A percentile compares a stretch with the other conserved stretches of the same genome.
These are phyloP conservation scores for Pogoniulus pusillus DNA, from an alignment of 2,797 vertebrate species.

Conservation along the genomic window DNA sequence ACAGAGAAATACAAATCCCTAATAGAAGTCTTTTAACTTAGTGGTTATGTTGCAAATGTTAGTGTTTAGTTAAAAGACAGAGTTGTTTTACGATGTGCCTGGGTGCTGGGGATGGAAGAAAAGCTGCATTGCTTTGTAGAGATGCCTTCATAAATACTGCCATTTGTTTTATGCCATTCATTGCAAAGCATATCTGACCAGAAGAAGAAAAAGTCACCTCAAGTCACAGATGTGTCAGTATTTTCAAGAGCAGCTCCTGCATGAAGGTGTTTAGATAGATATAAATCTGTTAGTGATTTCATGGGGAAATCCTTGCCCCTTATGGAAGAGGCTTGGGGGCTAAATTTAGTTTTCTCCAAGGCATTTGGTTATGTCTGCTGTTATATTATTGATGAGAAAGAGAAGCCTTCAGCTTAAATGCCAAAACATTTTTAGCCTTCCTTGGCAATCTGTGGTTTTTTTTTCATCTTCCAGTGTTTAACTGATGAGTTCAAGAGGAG, in stretches of 20 bases:
- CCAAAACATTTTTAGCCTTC: slow-evolving; percentile 2
- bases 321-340: not conserved
- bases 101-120: not conserved
- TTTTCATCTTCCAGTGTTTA: not conserved
- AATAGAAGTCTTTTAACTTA: not conserved
- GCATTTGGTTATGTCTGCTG: not conserved
- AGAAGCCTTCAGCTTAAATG: not conserved
- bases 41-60: not conserved
- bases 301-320: slow-evolving; percentile 2
- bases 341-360: not conserved
- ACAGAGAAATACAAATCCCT: not conserved
- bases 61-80: not conserved
- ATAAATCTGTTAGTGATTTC: not conserved
- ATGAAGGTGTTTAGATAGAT: not conserved
- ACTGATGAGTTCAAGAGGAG: not conserved
- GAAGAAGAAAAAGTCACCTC: not conserved
- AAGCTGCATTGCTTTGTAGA: not conserved
- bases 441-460: not conserved
- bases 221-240: not conserved
- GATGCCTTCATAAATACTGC: not conserved
- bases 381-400: slow-evolving; percentile 5
- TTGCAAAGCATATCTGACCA: not conserved
- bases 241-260: slow-evolving; percentile 6
- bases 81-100: not conserved
- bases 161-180: not conserved